Evolutionary conservation across 2,113 vertebrate species (phyloP).

Genomic region (Petroica traversi): DNA sequence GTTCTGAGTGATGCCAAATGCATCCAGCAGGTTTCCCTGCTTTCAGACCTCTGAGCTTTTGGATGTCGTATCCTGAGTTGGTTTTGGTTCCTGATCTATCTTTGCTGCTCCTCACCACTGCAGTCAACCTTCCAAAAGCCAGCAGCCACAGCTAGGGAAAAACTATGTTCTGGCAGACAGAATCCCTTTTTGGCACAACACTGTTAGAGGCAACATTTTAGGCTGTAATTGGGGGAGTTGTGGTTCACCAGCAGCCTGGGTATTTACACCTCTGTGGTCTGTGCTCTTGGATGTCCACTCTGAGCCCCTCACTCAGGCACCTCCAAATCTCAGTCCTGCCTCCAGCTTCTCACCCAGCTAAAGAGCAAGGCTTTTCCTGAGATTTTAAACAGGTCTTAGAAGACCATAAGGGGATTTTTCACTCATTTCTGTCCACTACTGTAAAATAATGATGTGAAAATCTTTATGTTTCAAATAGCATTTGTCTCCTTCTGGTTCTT

Average conservation of each 20-base stretch:
- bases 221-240: neutral
- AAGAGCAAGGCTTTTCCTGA: neutral
- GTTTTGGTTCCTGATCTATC: neutral
- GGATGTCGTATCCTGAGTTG: fast-evolving
- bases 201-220: neutral
- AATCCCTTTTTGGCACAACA: neutral
- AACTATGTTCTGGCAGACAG: neutral
- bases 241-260: neutral
- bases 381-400: neutral
- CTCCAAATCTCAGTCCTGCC: neutral
- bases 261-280: neutral
- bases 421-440: neutral
- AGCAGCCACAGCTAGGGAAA: neutral
- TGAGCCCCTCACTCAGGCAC: neutral
- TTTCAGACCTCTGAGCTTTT: neutral
- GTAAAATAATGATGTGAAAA: neutral
- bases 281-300: neutral
- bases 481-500: neutral
- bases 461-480: neutral
- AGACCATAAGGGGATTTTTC: neutral
- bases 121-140: neutral
- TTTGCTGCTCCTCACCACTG: fast-evolving
- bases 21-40: neutral
- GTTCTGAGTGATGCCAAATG: neutral
- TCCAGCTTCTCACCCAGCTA: neutral